These are phyloP conservation scores for Kryphioiulus occultus DNA, from an alignment of 2,888 invertebrate species.

Conservation along the genomic window DNA sequence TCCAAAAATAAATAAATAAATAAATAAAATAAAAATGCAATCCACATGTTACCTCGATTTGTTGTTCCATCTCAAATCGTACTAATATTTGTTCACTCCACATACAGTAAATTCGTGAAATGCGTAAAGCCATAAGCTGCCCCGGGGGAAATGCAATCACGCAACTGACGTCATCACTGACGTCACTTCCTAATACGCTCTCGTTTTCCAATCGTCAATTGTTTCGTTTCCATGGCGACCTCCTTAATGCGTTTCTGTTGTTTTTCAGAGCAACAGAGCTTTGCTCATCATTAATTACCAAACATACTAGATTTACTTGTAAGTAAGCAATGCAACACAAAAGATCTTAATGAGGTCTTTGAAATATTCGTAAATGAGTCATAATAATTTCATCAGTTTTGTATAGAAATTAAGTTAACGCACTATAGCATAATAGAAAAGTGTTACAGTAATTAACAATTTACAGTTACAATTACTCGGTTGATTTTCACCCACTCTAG, in stretches of 20 bases:
- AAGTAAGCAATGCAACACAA: not conserved
- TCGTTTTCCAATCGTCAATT: not conserved
- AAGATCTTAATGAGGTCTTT: not conserved
- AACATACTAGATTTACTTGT: not conserved
- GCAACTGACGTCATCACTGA: not conserved
- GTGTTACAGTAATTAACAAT: not conserved
- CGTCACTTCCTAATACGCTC: not conserved
- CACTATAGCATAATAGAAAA: not conserved
- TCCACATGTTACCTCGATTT: no score
- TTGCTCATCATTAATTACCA: not conserved
- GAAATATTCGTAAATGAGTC: not conserved
- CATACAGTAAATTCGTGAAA: not conserved
- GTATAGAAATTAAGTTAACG: not conserved
- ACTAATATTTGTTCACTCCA: no score
- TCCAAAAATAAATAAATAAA: no score
- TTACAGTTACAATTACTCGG: not conserved
- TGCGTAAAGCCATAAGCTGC: not conserved
- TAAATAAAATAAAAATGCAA: no score
- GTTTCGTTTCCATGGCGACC: not conserved
- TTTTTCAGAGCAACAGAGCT: not conserved
- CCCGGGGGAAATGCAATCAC: not conserved
- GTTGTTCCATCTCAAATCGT: no score
- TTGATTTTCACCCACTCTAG: not conserved
- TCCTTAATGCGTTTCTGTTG: not conserved
- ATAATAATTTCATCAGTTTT: not conserved